These are phyloP conservation scores for Ibidorhyncha struthersii DNA, from an alignment of 2,113 vertebrate genomes.

Conservation along the genomic window DNA sequence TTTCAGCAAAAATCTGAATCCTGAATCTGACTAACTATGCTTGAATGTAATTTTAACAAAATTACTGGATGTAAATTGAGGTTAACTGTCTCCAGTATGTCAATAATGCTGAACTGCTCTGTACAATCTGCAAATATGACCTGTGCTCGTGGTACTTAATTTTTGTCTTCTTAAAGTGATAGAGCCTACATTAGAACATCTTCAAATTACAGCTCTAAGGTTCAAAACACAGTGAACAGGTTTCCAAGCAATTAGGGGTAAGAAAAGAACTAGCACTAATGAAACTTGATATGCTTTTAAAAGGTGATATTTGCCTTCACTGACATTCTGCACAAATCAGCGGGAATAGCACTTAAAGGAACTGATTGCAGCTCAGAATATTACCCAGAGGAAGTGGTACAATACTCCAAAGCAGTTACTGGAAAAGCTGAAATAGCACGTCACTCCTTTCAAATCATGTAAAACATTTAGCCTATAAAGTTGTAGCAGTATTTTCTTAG, in stretches of 20 bases:
- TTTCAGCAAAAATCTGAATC: not conserved
- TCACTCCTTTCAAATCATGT: not conserved
- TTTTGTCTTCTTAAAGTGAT: not conserved
- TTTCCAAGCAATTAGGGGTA: not conserved
- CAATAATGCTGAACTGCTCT: not conserved
- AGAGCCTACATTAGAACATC: not conserved
- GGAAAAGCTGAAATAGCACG: not conserved
- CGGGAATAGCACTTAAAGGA: not conserved
- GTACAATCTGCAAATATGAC: not conserved
- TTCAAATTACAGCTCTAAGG: not conserved
- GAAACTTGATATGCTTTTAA: slow-evolving; percentile 5
- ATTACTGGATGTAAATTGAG: not conserved
- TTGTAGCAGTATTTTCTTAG: not conserved
- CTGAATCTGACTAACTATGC: not conserved
- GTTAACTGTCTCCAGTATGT: not conserved
- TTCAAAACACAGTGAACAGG: not conserved
- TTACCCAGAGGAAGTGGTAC: not conserved
- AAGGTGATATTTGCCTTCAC: not conserved
- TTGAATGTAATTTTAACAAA: not conserved
- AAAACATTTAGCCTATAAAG: not conserved
- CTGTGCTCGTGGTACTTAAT: not conserved
- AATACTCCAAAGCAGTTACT: not conserved
- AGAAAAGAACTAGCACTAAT: not conserved
- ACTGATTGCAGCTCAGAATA: not conserved
- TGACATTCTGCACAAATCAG: not conserved